These are phyloP conservation scores for Emmelina monodactyla DNA, from an alignment of 2,888 invertebrate genomes.

Conservation along the genomic window DNA sequence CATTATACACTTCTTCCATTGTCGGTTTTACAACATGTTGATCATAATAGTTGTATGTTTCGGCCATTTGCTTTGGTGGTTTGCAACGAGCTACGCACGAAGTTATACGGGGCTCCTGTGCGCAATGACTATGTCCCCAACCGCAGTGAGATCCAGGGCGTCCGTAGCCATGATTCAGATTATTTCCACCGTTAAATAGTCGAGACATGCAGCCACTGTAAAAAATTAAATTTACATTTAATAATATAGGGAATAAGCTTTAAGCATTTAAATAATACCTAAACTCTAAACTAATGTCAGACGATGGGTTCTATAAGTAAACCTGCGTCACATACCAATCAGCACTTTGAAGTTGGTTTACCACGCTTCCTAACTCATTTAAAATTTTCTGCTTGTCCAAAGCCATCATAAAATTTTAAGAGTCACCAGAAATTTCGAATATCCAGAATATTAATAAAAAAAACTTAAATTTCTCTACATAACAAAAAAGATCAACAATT, in stretches of 20 bases:
- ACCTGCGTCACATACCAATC: conserved; percentile 54
- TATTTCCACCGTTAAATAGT: conserved; percentile 28
- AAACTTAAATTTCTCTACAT: too few relatives aligned
- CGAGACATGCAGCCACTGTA: conserved; percentile 58
- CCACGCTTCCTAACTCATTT: conserved; percentile 50
- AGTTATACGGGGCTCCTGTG: conserved; percentile 26
- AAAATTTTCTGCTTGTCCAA: conserved; percentile 49
- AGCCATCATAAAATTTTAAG: conserved; percentile 29
- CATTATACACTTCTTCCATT: conserved; percentile 47
- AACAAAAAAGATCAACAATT: too few relatives aligned
- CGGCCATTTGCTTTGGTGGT: conserved; percentile 37
- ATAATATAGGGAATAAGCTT: too few relatives aligned
- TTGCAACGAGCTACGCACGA: conserved; percentile 24
- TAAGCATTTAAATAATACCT: too few relatives aligned
- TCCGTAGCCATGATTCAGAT: background rate
- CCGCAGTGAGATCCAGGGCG: conserved; percentile 15
- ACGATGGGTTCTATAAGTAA: too few relatives aligned
- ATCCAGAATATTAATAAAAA: too few relatives aligned
- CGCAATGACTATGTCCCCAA: conserved; percentile 24
- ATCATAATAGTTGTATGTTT: conserved; percentile 45
- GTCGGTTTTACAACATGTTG: conserved; percentile 47
- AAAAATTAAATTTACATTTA: too few relatives aligned
- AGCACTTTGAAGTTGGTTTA: conserved; percentile 50
- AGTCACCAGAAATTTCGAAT: too few relatives aligned
- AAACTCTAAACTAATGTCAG: too few relatives aligned